Conservation (phyloP, 1,140 invertebrate genomes). For the Solenopsis invicta region DNA sequence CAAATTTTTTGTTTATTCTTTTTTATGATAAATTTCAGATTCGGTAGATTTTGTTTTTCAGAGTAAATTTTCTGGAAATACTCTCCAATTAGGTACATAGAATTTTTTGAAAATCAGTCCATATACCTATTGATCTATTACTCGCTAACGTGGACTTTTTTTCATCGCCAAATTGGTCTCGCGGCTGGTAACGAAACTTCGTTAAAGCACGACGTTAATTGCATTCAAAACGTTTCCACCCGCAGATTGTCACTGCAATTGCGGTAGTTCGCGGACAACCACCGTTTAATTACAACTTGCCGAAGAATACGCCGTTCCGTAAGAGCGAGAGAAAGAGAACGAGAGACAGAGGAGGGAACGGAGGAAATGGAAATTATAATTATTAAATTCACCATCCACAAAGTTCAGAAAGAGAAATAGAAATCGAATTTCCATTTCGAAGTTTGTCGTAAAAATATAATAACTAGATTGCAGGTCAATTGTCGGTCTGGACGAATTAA, state of each 20-base stretch:
- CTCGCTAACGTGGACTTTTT: constrained; percentile 46
- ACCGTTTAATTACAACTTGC: constrained; percentile 83
- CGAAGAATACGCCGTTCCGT: constrained; percentile 74
- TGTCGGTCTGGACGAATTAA: background rate
- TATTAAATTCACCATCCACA: constrained; percentile 70
- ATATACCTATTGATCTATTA: constrained; percentile 53
- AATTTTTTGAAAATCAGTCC: constrained; percentile 21
- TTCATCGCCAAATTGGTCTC: constrained; percentile 59
- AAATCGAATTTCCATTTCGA: constrained; percentile 44
- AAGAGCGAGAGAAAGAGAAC: constrained; percentile 8
- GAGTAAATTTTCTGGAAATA: background rate
- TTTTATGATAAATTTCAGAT: background rate
- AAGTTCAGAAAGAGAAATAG: constrained; percentile 41
- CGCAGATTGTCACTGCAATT: constrained; percentile 71
- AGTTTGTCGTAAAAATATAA: constrained; percentile 59
- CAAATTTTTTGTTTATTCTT: background rate
- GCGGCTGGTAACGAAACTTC: constrained; percentile 63
- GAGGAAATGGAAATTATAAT: constrained; percentile 74
- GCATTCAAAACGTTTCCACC: constrained; percentile 74
- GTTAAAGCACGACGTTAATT: constrained; percentile 75
- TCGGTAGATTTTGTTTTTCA: background rate
- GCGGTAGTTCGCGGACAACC: constrained; percentile 67
- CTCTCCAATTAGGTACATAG: constrained; percentile 19
- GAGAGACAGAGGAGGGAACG: constrained; percentile 6
- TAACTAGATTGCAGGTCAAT: background rate